A percentile compares a stretch with the other conserved stretches of the same genome.
These are phyloP conservation scores for Nansenia antarctica DNA, from an alignment of 2,113 vertebrate genomes.

Conservation along the genomic window DNA sequence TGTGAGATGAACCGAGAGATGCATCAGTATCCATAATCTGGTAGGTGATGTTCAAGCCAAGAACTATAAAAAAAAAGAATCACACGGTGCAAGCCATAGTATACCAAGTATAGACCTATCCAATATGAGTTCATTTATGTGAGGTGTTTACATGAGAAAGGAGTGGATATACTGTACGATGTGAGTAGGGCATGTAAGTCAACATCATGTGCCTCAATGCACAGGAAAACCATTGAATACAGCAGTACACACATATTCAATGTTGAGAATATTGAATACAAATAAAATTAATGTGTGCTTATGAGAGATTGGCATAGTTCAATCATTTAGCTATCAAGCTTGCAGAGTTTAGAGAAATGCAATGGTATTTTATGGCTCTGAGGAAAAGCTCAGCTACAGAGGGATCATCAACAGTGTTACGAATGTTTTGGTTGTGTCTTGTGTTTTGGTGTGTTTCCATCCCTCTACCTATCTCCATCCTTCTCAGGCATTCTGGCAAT, in stretches of 20 bases:
- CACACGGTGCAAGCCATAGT: neutral
- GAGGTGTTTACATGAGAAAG: neutral
- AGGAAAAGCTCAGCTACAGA: neutral
- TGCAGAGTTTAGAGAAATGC: neutral
- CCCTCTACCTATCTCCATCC: too few relatives aligned
- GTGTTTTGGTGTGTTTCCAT: too few relatives aligned
- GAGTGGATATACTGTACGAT: too few relatives aligned
- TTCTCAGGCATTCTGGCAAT: too few relatives aligned
- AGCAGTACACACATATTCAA: neutral
- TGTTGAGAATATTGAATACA: neutral
- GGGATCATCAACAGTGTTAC: neutral
- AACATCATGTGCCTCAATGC: too few relatives aligned
- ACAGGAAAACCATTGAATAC: neutral
- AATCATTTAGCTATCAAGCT: neutral
- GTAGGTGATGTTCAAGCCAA: constrained; percentile 33
- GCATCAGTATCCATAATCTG: constrained; percentile 1
- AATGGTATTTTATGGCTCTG: neutral
- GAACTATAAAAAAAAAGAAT: neutral
- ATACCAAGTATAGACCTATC: too few relatives aligned
- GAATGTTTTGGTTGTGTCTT: too few relatives aligned
- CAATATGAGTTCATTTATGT: too few relatives aligned
- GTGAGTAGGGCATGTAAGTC: too few relatives aligned
- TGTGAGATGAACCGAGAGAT: constrained; percentile 33
- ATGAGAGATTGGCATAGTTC: neutral
- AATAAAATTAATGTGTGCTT: neutral